Percentiles rank a stretch among this genome's conserved stretches.
phyloP scores from a whole-genome alignment of 2,888 invertebrate species.

The Osmoderma eremita region DNA sequence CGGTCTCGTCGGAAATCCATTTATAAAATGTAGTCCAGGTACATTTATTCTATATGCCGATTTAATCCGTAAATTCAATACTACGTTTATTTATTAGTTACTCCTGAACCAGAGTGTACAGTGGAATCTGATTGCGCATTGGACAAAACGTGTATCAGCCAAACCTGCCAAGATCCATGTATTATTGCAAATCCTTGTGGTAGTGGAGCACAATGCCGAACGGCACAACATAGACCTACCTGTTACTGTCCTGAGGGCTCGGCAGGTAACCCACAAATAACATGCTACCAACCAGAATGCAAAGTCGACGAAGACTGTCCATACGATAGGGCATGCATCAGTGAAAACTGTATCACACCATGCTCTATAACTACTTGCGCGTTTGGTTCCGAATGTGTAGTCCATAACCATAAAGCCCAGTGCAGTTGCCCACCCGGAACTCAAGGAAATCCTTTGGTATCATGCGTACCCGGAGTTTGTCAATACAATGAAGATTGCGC shows the following conservation, averaged over 20 bases:
- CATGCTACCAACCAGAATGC: constrained; percentile 89
- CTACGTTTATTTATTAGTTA: constrained; percentile 55
- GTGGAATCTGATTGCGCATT: constrained; percentile 80
- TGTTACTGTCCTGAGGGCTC: constrained; percentile 87
- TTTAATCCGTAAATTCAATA: background rate
- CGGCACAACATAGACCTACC: constrained; percentile 80
- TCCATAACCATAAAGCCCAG: constrained; percentile 79
- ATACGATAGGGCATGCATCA: constrained; percentile 82
- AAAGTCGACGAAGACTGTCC: constrained; percentile 83
- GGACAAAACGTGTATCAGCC: constrained; percentile 82
- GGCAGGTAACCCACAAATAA: constrained; percentile 86
- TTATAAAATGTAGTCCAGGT: constrained; percentile 75
- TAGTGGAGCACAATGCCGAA: constrained; percentile 80
- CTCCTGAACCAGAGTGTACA: constrained; percentile 74
- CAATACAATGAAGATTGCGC: constrained; percentile 91
- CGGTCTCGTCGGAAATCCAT: constrained; percentile 83
- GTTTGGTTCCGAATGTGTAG: constrained; percentile 79
- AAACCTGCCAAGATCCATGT: constrained; percentile 85
- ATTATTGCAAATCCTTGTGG: constrained; percentile 81
- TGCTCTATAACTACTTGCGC: constrained; percentile 79
- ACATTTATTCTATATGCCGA: constrained; percentile 38
- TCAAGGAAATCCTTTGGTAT: constrained; percentile 83
- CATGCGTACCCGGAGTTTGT: constrained; percentile 85
- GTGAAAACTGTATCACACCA: constrained; percentile 82
- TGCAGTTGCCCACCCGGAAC: constrained; percentile 87